A percentile compares a stretch with the other conserved stretches of the same genome.
Conservation (phyloP, 2,888 invertebrate species). For the Eudasyphora cyanicolor region DNA sequence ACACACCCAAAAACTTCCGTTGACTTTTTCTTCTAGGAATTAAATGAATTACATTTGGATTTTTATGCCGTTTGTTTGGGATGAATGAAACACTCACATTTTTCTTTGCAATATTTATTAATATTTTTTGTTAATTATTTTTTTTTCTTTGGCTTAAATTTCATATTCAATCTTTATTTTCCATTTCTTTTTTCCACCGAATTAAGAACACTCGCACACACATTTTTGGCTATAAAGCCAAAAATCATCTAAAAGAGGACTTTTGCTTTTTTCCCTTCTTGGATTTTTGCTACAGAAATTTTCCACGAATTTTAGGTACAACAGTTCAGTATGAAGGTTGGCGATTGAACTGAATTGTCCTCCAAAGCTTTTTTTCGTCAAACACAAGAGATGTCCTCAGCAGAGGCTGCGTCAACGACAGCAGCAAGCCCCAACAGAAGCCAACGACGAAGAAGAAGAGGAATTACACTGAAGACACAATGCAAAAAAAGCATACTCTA, state of each 20-base stretch:
- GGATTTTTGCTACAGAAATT: background rate
- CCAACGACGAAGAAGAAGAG: background rate
- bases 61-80: background rate
- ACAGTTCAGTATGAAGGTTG: conserved; percentile 62
- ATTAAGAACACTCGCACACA: background rate
- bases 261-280: conserved; percentile 35
- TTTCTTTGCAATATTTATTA: background rate
- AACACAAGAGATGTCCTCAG: conserved; percentile 7
- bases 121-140: background rate
- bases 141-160: background rate
- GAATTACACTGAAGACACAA: background rate
- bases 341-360: conserved; percentile 64
- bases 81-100: background rate
- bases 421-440: conserved; percentile 13
- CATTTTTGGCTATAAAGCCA: background rate
- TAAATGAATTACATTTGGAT: background rate
- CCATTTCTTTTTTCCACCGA: background rate
- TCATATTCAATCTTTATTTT: background rate
- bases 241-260: background rate
- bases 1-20: conserved; percentile 21
- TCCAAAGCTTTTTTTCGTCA: conserved; percentile 57
- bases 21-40: background rate
- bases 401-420: conserved; percentile 2
- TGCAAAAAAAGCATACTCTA: background rate
- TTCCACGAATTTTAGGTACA: conserved; percentile 53